Conservation (phyloP, 2,113 vertebrate species). For the Xiphorhynchus elegans region DNA sequence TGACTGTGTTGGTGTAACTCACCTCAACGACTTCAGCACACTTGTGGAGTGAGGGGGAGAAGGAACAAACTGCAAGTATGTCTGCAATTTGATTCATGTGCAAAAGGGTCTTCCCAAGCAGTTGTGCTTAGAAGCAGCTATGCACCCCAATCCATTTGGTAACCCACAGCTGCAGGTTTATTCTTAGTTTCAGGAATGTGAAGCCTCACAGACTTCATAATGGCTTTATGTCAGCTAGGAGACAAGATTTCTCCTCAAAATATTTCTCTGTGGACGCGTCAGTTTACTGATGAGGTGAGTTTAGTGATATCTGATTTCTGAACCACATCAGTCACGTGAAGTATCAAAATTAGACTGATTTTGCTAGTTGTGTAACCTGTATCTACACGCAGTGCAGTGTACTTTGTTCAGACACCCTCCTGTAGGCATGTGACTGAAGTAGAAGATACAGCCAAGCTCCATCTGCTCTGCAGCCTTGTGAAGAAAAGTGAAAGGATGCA, state of each 20-base stretch:
- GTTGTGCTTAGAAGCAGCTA: background rate
- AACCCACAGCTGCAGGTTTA: slow-evolving; percentile 19
- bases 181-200: background rate
- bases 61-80: background rate
- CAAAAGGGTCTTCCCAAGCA: background rate
- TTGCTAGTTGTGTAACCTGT: background rate
- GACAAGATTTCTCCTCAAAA: background rate
- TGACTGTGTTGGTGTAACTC: rapidly evolving
- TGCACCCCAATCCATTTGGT: background rate
- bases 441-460: background rate
- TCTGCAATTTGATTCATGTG: background rate
- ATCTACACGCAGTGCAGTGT: rapidly evolving
- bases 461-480: background rate
- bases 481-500: background rate
- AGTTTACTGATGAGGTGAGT: background rate
- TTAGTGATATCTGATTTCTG: background rate
- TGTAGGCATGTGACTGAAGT: background rate
- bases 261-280: background rate
- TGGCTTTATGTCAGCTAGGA: background rate
- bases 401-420: background rate
- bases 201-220: background rate
- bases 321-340: background rate
- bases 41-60: background rate
- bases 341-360: background rate
- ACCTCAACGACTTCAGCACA: background rate